Percentiles rank a stretch among this genome's conserved stretches.
Evolutionary conservation across 2,113 vertebrate species (phyloP).

Genomic region (Perca flavescens): DNA sequence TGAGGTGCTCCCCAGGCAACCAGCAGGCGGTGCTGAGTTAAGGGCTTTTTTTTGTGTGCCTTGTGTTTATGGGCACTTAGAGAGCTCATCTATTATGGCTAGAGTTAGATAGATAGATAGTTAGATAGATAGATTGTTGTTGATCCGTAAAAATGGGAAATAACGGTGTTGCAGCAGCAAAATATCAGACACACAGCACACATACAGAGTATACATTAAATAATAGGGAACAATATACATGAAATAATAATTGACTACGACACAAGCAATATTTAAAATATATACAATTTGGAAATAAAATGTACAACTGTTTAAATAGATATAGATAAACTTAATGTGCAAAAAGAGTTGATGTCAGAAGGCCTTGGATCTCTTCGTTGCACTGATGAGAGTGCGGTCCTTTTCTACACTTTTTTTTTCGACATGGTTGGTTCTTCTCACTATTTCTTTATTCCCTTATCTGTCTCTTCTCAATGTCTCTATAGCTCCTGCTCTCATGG

Average conservation of each 20-base stretch:
- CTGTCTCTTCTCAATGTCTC: background rate
- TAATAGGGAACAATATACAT: no score
- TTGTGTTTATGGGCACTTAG: constrained; percentile 44
- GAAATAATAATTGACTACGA: no score
- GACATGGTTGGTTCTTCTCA: background rate
- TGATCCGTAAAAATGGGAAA: no score
- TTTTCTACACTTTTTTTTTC: background rate
- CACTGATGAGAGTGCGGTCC: constrained; percentile 29
- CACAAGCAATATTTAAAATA: no score
- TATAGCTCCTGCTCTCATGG: background rate
- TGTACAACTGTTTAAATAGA: no score
- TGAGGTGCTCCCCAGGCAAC: constrained; percentile 37
- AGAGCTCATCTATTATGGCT: constrained; percentile 49
- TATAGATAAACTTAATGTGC: no score
- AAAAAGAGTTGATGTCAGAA: constrained; percentile 46
- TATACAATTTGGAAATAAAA: no score
- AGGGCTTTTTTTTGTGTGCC: constrained; percentile 46
- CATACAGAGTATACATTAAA: no score
- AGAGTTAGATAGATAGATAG: constrained; percentile 6
- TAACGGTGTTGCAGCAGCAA: no score
- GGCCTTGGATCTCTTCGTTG: constrained; percentile 18
- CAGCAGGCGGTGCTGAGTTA: constrained; percentile 49
- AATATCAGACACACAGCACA: no score
- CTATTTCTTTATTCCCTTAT: background rate
- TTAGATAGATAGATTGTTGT: no score